Evolutionary conservation across 2,888 invertebrate species (phyloP).

Genomic region (Archaeoteleia sp.): DNA sequence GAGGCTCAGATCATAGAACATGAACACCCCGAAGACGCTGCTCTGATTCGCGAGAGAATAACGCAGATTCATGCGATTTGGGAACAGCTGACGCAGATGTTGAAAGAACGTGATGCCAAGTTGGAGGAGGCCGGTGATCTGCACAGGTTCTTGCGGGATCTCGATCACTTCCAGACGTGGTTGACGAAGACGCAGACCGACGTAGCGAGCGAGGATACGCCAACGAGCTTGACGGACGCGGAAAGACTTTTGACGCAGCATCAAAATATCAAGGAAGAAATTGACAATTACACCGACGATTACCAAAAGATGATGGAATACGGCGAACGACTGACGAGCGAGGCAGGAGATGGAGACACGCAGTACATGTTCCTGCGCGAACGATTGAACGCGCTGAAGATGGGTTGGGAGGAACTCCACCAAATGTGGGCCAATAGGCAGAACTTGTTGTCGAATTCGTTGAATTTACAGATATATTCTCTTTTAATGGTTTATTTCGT

Average conservation of each 20-base stretch:
- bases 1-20: constrained; percentile 94
- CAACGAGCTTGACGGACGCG: constrained; percentile 94
- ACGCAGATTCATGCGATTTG: constrained; percentile 94
- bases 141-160: constrained; percentile 97
- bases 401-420: constrained; percentile 99
- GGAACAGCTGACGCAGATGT: constrained; percentile 97
- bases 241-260: constrained; percentile 98
- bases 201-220: constrained; percentile 97
- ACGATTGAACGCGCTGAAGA: constrained; percentile 96
- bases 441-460: constrained; percentile 93
- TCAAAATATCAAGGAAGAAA: constrained; percentile 98
- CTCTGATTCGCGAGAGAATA: constrained; percentile 91
- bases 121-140: constrained; percentile 99
- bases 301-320: constrained; percentile 99
- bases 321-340: constrained; percentile 94
- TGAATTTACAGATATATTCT: constrained; percentile 96
- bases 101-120: constrained; percentile 98
- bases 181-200: constrained; percentile 99
- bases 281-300: constrained; percentile 98
- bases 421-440: constrained; percentile 99
- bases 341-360: constrained; percentile 89
- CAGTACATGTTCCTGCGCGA: constrained; percentile 99
- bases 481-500: too few relatives aligned
- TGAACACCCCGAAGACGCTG: constrained; percentile 96
- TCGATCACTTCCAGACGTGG: constrained; percentile 99